Base-by-base conservation (phyloP, 2,888 invertebrate species). In the Melanotus villosus region DNA sequence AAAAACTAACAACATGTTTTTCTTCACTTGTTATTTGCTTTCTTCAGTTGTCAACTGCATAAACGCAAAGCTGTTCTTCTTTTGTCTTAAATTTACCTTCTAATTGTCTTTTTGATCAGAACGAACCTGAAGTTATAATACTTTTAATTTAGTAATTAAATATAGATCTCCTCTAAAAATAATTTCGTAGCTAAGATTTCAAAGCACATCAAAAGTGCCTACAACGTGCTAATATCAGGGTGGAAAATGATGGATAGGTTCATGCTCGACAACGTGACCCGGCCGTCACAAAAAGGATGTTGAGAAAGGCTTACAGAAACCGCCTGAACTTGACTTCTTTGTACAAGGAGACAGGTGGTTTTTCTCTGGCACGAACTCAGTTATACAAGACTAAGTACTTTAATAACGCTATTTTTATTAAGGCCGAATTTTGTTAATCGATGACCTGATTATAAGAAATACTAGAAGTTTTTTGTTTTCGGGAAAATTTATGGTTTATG, bases 281-380 rank as follows among this genome's bases (percentile, higher is more conserved):
- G n/a, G 12, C 50, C 30, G 30, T 30, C 50, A 50, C 30, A 50
- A 50, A 50, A 50, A 50, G 19, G 14, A 30, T 30, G 30, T 4
- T 16, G 50, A 47, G 50, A 50, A 50, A 50, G 50, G 30, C 14
- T 26, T 14, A 26, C n/a, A 50, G 50, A 26, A 30, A 32, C 26
- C 16, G 50, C 50, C 50, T 50, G 50, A 50, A 50, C 50, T 50
- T 50, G 50, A 50, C 30, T 50, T 16, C 50, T 50, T 26, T 50
- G 50, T 16, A 7, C 26, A 7, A 32, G 30, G 50, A 21, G 50
- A 50, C 50, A 50, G 50, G 50, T 50, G 50, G 50, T 50, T 50
- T 41, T 7, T 32, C 21, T 21, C 45, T n/a, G 26, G 14, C 16
- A 16, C 30, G 14, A 50, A 30, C 50, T 1, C 9, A 4, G 18